phyloP scores from a whole-genome alignment of 2,888 invertebrate species.

The Rhorus exstirpatorius region DNA sequence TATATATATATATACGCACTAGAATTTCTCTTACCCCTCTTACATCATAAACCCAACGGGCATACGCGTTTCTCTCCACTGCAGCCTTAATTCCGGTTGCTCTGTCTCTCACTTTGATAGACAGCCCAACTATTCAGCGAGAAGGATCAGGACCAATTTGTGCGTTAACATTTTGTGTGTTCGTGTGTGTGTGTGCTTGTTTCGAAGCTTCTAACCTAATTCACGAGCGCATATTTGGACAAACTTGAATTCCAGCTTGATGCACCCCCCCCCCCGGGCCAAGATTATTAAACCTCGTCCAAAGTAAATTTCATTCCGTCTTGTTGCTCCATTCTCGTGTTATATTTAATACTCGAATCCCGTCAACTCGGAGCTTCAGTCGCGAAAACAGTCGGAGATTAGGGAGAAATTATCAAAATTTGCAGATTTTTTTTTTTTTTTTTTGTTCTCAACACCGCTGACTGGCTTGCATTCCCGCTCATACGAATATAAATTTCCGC shows the following conservation, averaged over 20 bases:
- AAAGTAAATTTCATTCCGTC: slow-evolving; percentile 25
- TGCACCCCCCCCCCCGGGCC: slow-evolving; percentile 6
- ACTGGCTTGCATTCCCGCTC: too few relatives aligned
- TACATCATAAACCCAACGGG: slow-evolving; percentile 23
- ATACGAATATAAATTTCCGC: too few relatives aligned
- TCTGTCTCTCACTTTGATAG: slow-evolving; percentile 33
- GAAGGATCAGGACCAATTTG: slow-evolving; percentile 24
- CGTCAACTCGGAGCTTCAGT: too few relatives aligned
- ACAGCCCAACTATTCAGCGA: slow-evolving; percentile 30
- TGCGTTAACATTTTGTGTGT: neutral
- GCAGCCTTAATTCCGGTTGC: neutral
- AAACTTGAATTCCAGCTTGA: slow-evolving; percentile 39
- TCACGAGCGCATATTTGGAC: slow-evolving; percentile 33
- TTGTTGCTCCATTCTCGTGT: neutral
- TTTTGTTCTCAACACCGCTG: too few relatives aligned
- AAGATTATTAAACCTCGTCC: slow-evolving; percentile 38
- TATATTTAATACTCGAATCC: too few relatives aligned
- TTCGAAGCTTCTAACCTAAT: slow-evolving; percentile 22
- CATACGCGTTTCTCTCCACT: slow-evolving; percentile 2
- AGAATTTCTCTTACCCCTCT: slow-evolving; percentile 12
- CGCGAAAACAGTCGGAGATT: too few relatives aligned
- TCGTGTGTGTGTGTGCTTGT: slow-evolving; percentile 4
- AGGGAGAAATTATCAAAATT: too few relatives aligned
- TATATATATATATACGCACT: neutral
- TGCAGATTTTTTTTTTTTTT: too few relatives aligned